Percentiles rank a stretch among this genome's conserved stretches.
Conservation (phyloP, 2,888 invertebrate species). For the Cremastinae sp. region DNA sequence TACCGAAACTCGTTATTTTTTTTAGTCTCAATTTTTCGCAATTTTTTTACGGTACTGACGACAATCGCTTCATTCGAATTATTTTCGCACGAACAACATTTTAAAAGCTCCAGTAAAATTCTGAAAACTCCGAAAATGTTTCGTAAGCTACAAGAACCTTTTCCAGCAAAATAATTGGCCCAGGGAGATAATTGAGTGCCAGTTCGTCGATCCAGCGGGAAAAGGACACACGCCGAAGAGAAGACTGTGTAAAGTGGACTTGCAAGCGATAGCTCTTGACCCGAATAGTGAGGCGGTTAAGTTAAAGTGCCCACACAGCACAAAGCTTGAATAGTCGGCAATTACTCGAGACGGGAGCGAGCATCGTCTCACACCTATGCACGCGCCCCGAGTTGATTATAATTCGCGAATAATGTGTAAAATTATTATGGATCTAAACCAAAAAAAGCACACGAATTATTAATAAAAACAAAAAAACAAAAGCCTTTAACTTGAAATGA, state of each 20-base stretch:
- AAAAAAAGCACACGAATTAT: too few species aligned
- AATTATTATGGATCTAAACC: neutral
- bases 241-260: constrained; percentile 62
- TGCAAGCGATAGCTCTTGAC: constrained; percentile 73
- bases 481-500: too few species aligned
- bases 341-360: constrained; percentile 53
- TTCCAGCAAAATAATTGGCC: constrained; percentile 16
- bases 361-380: constrained; percentile 8
- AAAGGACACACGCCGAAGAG: constrained; percentile 59
- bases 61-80: too few species aligned
- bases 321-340: constrained; percentile 64
- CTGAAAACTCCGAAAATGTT: neutral
- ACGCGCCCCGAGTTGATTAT: constrained; percentile 27
- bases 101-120: neutral
- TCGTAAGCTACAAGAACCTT: neutral
- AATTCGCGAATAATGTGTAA: neutral
- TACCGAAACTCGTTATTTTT: constrained; percentile 27
- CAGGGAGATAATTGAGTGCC: constrained; percentile 41
- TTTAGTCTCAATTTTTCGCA: neutral
- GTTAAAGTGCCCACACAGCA: constrained; percentile 67
- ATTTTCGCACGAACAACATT: neutral
- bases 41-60: too few species aligned
- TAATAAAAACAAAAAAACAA: too few species aligned
- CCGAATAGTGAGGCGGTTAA: constrained; percentile 68
- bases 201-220: constrained; percentile 56